A percentile compares a stretch with the other conserved stretches of the same genome.
Conservation (phyloP, 2,888 invertebrate genomes). For the Stramonita haemastoma region DNA sequence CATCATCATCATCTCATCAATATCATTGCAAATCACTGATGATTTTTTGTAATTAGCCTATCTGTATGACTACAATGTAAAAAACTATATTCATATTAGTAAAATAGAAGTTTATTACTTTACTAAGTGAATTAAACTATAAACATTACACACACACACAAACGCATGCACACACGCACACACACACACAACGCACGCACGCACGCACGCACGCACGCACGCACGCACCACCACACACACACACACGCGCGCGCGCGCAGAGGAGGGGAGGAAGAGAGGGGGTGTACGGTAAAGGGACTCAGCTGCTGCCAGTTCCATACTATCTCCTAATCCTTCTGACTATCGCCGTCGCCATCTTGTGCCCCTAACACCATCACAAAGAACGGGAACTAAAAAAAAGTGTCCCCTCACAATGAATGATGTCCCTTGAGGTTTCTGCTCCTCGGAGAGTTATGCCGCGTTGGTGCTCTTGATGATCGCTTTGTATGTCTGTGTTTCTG, state of each 20-base stretch:
- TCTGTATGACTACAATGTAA: too few species aligned
- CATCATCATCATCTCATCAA: too few species aligned
- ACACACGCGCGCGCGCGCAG: conserved; percentile 4
- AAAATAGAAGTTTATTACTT: not conserved
- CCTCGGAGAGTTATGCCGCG: not conserved
- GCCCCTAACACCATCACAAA: not conserved
- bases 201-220: conserved; percentile 5
- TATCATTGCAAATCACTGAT: too few species aligned
- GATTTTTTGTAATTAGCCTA: too few species aligned
- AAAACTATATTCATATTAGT: not conserved
- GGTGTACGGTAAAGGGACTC: not conserved
- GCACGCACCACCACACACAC: too few species aligned
- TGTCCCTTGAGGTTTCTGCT: not conserved
- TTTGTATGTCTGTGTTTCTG: not conserved
- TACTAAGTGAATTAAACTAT: too few species aligned
- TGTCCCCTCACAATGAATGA: not conserved
- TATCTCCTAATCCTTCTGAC: not conserved
- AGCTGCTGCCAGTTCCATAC: conserved; percentile 8
- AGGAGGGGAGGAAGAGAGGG: not conserved
- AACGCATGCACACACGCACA: too few species aligned
- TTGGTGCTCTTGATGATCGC: not conserved
- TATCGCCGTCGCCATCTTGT: not conserved
- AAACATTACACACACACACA: conserved; percentile 12
- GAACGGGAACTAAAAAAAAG: not conserved
- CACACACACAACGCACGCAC: too few species aligned